Base-by-base conservation (phyloP, 1,140 invertebrate species). In the Caenorhabditis remanei region DNA sequence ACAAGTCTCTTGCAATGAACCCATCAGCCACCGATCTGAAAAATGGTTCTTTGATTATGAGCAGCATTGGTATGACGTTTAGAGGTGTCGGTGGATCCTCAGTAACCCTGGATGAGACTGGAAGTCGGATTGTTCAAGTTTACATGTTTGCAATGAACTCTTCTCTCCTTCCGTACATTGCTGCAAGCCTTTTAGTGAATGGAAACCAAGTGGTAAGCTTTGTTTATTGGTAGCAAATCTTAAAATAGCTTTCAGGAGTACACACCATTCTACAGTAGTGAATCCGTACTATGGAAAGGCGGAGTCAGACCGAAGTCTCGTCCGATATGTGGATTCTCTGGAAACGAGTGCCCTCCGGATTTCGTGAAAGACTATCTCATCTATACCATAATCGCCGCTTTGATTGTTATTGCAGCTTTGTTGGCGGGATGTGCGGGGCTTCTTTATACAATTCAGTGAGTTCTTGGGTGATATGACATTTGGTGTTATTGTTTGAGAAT, bases 261-360 rank as follows among this genome's bases (percentile, higher is more conserved):
- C 32, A 48, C 56, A 40, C 67, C 85, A 8, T 58, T 79, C 19
- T 86, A 86, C 50, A 79, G 7, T 40, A 41, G 46, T 24, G 85
- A 86, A 56, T 24, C 24, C 2, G 58, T 79, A 16, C 55, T 71
- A 6, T 86, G 79, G 53, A 67, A 85, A 14, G 58, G 84, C 13
- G 61, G 50, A 46, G 61, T 61, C 21, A 85, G 67, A 32, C 55
- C 61, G 61, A 32, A 32, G 32, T 63, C 61, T 13, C 24, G 24
- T 32, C 85, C 85, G 21, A 40, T 56, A 16, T 86, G 85, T 79
- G 85, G 85, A 40, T 86, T 86, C 46, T 14, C 24, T 41, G 85
- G 85, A n/a, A 40, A 19, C 1, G 67, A 79, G 16, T 86, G 85
- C 43, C 85, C 85, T 11, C 24, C 50, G 24, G 58, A 41, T 40